Percentiles rank a stretch among this genome's conserved stretches.
Evolutionary conservation across 2,888 invertebrate species (phyloP).

Genomic region (Theodoxus fluviatilis): DNA sequence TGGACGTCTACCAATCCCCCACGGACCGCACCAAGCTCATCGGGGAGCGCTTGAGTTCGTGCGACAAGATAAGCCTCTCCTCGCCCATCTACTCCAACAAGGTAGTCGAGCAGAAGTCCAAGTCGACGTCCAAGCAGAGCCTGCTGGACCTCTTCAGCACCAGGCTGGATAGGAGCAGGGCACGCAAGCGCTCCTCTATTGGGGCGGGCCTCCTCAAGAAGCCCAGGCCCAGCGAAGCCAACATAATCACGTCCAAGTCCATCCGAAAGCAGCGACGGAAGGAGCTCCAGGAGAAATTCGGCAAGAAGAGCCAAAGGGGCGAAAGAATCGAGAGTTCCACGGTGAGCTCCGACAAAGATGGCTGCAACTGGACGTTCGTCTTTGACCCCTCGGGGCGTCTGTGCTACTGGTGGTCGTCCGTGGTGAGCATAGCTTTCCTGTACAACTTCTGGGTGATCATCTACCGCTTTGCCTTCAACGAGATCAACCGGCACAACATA

Average conservation of each 20-base stretch:
- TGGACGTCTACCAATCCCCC: slow-evolving; percentile 39
- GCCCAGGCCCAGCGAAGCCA: slow-evolving; percentile 69
- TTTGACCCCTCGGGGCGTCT: slow-evolving; percentile 97
- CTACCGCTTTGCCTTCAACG: slow-evolving; percentile 98
- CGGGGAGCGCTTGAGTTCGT: slow-evolving; percentile 70
- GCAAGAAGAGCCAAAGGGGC: slow-evolving; percentile 54
- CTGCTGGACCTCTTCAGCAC: slow-evolving; percentile 79
- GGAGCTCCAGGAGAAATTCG: slow-evolving; percentile 66
- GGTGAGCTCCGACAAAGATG: slow-evolving; percentile 71
- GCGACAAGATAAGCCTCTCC: slow-evolving; percentile 67
- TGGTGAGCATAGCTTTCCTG: slow-evolving; percentile 64
- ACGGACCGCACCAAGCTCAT: slow-evolving; percentile 50
- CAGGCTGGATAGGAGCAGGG: slow-evolving; percentile 68
- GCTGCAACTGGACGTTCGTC: slow-evolving; percentile 80
- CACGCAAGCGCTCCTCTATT: slow-evolving; percentile 75
- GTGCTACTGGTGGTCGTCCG: slow-evolving; percentile 65
- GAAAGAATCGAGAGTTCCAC: slow-evolving; percentile 51
- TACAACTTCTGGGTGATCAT: slow-evolving; percentile 75
- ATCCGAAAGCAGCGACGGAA: slow-evolving; percentile 63
- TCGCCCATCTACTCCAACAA: slow-evolving; percentile 66
- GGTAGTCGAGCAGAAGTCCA: slow-evolving; percentile 59
- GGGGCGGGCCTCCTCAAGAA: slow-evolving; percentile 73
- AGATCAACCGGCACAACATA: slow-evolving; percentile 84
- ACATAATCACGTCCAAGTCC: slow-evolving; percentile 72
- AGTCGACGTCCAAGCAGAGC: slow-evolving; percentile 73